Evolutionary conservation across 2,113 vertebrate species (phyloP).

Genomic region (Hippopotamus amphibius): DNA sequence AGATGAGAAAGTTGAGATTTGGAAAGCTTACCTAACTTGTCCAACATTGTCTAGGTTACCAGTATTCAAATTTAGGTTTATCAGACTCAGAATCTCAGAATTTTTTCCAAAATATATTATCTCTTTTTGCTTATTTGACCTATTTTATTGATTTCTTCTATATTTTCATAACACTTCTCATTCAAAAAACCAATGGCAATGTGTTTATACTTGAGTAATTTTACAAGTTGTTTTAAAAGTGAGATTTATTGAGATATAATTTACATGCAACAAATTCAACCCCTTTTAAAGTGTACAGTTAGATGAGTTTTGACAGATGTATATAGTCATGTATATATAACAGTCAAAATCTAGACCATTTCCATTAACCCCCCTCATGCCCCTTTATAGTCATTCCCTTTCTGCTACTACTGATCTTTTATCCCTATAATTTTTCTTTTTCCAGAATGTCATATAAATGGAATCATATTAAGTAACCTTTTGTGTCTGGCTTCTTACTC

Average conservation of each 20-base stretch:
- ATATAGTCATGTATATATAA: background rate
- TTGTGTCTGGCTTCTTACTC: background rate
- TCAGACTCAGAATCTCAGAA: background rate
- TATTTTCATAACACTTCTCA: conserved; percentile 13
- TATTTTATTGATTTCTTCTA: background rate
- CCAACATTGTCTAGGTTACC: background rate
- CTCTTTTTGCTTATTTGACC: background rate
- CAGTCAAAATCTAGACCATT: background rate
- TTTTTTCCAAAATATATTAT: background rate
- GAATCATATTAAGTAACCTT: background rate
- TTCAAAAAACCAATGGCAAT: background rate
- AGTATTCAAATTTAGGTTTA: conserved; percentile 1
- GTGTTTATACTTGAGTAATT: conserved; percentile 2
- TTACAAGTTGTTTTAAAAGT: conserved; percentile 15
- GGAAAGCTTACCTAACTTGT: conserved; percentile 2
- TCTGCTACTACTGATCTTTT: background rate
- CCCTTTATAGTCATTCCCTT: background rate
- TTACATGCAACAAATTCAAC: background rate
- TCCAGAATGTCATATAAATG: background rate
- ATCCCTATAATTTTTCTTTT: background rate
- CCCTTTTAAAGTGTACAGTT: background rate
- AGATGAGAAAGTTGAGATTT: conserved; percentile 5
- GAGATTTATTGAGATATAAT: conserved; percentile 25
- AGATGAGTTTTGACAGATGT: background rate
- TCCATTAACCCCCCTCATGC: background rate